phyloP scores from a whole-genome alignment of 2,797 vertebrate genomes.

The Ciconia nigra region DNA sequence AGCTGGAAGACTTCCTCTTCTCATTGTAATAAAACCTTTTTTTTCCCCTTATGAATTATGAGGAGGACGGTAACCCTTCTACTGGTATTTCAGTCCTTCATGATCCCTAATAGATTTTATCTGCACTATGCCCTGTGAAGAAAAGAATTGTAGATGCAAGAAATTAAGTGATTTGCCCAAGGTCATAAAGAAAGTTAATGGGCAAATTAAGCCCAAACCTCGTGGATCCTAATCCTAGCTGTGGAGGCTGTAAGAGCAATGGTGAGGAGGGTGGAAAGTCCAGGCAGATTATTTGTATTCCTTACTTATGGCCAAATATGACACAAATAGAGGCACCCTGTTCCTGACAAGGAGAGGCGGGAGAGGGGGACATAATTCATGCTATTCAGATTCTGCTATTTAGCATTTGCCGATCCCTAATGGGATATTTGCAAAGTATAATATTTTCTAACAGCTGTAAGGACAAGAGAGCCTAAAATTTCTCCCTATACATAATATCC shows the following conservation, averaged over 20 bases:
- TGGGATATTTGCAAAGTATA: slow-evolving; percentile 67
- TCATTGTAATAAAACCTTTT: background rate
- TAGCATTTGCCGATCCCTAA: slow-evolving; percentile 55
- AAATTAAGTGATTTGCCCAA: background rate
- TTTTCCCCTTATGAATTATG: background rate
- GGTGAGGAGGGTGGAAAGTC: background rate
- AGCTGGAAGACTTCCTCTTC: background rate
- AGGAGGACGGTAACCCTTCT: background rate
- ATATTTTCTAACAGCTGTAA: slow-evolving; percentile 73
- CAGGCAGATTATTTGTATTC: slow-evolving; percentile 3
- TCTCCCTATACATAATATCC: slow-evolving; percentile 65
- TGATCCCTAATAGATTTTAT: background rate
- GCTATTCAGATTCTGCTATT: slow-evolving; percentile 56
- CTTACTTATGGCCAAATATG: background rate
- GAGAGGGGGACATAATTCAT: slow-evolving; percentile 36
- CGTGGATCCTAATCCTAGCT: background rate
- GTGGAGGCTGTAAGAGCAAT: background rate
- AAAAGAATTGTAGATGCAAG: background rate
- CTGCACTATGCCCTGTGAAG: background rate
- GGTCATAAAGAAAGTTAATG: background rate
- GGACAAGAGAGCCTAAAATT: slow-evolving; percentile 67
- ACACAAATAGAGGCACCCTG: slow-evolving; percentile 51
- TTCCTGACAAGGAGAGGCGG: slow-evolving; percentile 15
- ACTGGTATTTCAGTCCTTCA: background rate
- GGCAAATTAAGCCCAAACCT: background rate